Base-by-base conservation (phyloP, 2,797 vertebrate genomes). In the Helarctos malayanus region DNA sequence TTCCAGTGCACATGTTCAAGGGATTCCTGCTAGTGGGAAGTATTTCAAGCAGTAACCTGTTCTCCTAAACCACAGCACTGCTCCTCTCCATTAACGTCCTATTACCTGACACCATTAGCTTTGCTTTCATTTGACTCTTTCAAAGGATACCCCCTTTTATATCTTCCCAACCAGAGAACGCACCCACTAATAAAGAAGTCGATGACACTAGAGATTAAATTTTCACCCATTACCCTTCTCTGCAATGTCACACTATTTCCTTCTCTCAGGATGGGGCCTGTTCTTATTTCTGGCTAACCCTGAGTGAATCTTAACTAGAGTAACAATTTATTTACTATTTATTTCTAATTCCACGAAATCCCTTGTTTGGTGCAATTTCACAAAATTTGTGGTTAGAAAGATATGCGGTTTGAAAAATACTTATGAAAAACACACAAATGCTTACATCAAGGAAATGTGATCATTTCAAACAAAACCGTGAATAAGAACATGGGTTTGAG, bases 301-400 rank as follows among this genome's bases (percentile, higher is more conserved):
- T 84, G 3, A 35, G 25, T 1, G 35, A 86, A 63, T 65, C 23
- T 93, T 86, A 83, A 56, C 32, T 61, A 73, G 9, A 68, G 45
- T 88, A 69, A 90, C 3, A 78, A 65, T 83, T 68, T 82, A 83
- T 32, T 90, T 78, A 80, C 12, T 65, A 52, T 61, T 84, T 71
- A 54, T 87, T 91, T 80, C 38, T 89, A 83, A 83, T 63, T 93
- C 35, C 65, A 91, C 41, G 16, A 97, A 92, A 71, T 84, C 16
- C 52, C 10, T 59, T 47, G 7, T 56, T 86, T 19, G 0, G 12
- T 82, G 2, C 9, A 94, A 89, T 65, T 85, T 71, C 18, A 56
- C 82, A 86, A 78, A 27, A 65, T 65, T 18, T 71, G 5, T 89
- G 9, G 41, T 68, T 80, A 84, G 35, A 79, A 96, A 95, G 5